Evolutionary conservation across 2,888 invertebrate species (phyloP).

Genomic region (Alloscopus bannaensis): DNA sequence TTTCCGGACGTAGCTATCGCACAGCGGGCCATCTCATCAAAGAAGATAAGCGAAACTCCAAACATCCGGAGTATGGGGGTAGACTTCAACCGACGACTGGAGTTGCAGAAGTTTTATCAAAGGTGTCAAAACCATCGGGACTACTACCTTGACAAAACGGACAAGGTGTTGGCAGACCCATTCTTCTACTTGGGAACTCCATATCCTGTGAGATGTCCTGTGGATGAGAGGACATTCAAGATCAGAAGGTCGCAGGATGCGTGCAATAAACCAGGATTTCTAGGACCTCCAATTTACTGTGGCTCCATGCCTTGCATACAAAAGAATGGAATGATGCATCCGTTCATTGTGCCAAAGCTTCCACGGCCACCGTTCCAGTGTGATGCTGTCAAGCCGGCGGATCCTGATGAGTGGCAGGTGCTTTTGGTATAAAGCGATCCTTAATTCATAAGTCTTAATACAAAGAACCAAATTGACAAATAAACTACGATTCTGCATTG

Average conservation of each 20-base stretch:
- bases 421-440: slow-evolving; percentile 63
- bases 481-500: too few relatives aligned
- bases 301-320: slow-evolving; percentile 68
- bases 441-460: too few relatives aligned
- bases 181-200: slow-evolving; percentile 69
- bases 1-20: slow-evolving; percentile 70
- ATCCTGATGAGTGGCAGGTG: slow-evolving; percentile 61
- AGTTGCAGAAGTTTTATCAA: slow-evolving; percentile 61
- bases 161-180: slow-evolving; percentile 60
- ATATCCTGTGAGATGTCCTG: slow-evolving; percentile 68
- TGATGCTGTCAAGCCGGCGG: slow-evolving; percentile 55
- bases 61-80: slow-evolving; percentile 66
- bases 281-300: slow-evolving; percentile 67
- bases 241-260: slow-evolving; percentile 58
- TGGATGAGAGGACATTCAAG: slow-evolving; percentile 72
- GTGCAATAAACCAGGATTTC: slow-evolving; percentile 63
- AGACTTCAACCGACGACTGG: slow-evolving; percentile 55
- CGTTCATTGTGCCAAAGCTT: slow-evolving; percentile 66
- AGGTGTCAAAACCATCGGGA: slow-evolving; percentile 67
- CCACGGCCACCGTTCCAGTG: slow-evolving; percentile 70
- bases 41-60: slow-evolving; percentile 63
- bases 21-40: slow-evolving; percentile 52
- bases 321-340: slow-evolving; percentile 62
- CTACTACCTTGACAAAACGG: slow-evolving; percentile 71
- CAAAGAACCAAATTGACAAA: too few relatives aligned